Percentiles rank a stretch among this genome's conserved stretches.
These are phyloP conservation scores for Festucalex cinctus DNA, from an alignment of 2,113 vertebrate genomes.

Conservation along the genomic window DNA sequence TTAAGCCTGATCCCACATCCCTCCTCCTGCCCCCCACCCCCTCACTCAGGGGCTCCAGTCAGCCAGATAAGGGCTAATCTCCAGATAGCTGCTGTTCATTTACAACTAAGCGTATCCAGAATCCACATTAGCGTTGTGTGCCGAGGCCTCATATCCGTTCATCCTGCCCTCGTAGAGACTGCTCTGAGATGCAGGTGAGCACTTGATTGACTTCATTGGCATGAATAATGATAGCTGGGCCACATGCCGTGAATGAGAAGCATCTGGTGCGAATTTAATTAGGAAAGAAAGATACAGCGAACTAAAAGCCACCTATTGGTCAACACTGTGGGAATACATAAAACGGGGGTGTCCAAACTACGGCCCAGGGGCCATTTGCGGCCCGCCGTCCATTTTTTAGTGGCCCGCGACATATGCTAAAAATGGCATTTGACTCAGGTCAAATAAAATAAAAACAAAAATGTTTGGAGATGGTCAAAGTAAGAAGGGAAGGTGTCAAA, in stretches of 20 bases:
- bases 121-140: conserved; percentile 36
- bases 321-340: conserved; percentile 8
- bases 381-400: too few relatives aligned
- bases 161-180: conserved; percentile 15
- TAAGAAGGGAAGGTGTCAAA: too few relatives aligned
- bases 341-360: too few relatives aligned
- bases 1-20: background rate
- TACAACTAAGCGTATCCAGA: conserved; percentile 33
- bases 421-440: too few relatives aligned
- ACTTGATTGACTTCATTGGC: conserved; percentile 30
- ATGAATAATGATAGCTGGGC: conserved; percentile 49
- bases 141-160: conserved; percentile 4
- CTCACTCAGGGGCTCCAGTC: conserved; percentile 21
- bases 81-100: conserved; percentile 44
- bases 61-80: conserved; percentile 48
- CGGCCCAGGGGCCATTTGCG: too few relatives aligned
- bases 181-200: conserved; percentile 35
- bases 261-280: conserved; percentile 56
- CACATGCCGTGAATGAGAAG: conserved; percentile 46
- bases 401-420: too few relatives aligned
- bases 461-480: too few relatives aligned
- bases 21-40: background rate
- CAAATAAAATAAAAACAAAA: too few relatives aligned
- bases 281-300: conserved; percentile 28
- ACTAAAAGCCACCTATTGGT: conserved; percentile 14